Evolutionary conservation across 2,888 invertebrate genomes (phyloP), one percentile per base, ranked within the genome.

Genomic region (Hirtodrosophila confusa): DNA sequence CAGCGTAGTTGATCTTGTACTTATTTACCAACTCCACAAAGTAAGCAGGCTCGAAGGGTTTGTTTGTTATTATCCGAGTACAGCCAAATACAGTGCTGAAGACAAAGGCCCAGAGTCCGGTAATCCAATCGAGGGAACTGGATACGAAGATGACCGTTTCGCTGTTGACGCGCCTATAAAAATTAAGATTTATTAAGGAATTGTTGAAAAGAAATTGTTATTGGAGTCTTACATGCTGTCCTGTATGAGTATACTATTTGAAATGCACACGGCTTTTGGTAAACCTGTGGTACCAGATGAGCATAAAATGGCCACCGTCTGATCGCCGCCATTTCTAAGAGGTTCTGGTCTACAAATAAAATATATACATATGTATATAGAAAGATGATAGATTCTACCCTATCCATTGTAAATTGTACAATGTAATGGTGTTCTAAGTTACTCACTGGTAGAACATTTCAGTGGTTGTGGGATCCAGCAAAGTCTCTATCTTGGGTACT

Each of bases 281-380:
- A 86, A 44, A 17, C 90, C 89, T 1, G 88, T 88, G 3, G 89
- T 88, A 3, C 90, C 90, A 3, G 89, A 90, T 0, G 90, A 89
- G 56, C 87, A 86, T 8, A 89, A 35, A 43, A 90, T 89, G 3
- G 70, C 83, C 29, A 84, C 75, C 3, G 83, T 79, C 55, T 88
- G 86, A 48, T 75, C 73, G 0, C 68, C 69, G 1, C 87, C 83
- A 44, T 66, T 63, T 9, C 57, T 68, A 2, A 90, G 51, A 3
- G 58, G 57, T 31, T 72, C 75, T 2, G 83, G 75, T 24, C 89
- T 89, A 10, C 0, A 40, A 31, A 23, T 3, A 12, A 40, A 43
- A 4, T 9, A 12, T 0, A 37, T 4, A 5, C 4, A 8, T 9
- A 5, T n/a, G 11, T 27, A 27, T 0, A 27, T 27, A 27, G 17